Conservation (phyloP, 2,113 vertebrate genomes). For the Epinephelus cyanopodus region DNA sequence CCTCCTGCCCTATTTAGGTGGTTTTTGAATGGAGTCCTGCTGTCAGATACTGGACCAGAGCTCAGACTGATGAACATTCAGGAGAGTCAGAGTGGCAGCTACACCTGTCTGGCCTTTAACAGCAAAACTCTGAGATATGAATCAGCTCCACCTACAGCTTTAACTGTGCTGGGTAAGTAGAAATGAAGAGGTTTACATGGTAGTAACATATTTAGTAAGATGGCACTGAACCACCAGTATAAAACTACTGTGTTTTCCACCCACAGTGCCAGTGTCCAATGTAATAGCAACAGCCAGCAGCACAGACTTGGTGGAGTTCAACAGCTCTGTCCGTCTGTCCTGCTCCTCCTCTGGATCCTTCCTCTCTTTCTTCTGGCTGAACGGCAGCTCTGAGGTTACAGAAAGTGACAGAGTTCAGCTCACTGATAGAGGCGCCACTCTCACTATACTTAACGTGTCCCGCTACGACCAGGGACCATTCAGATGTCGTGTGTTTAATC, state of each 20-base stretch:
- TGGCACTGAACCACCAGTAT: too few relatives aligned
- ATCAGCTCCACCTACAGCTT: slow-evolving; percentile 25
- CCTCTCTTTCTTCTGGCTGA: slow-evolving; percentile 66
- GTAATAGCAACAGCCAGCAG: neutral
- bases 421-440: slow-evolving; percentile 31
- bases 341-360: slow-evolving; percentile 61
- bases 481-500: slow-evolving; percentile 20
- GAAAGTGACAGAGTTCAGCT: slow-evolving; percentile 62
- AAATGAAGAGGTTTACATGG: neutral
- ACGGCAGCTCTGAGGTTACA: slow-evolving; percentile 64
- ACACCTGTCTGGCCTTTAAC: slow-evolving; percentile 68
- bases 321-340: slow-evolving; percentile 44
- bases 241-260: too few relatives aligned
- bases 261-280: neutral
- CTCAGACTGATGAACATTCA: slow-evolving; percentile 64
- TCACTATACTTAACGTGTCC: slow-evolving; percentile 58
- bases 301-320: too few relatives aligned
- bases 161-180: slow-evolving; percentile 39
- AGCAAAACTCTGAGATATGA: slow-evolving; percentile 41
- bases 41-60: slow-evolving; percentile 36
- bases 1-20: slow-evolving; percentile 50
- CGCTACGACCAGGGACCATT: slow-evolving; percentile 61
- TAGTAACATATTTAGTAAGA: too few relatives aligned
- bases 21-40: slow-evolving; percentile 50
- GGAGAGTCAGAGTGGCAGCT: slow-evolving; percentile 56